phyloP scores from a whole-genome alignment of 2,113 vertebrate species.

The Tylochromis polylepis region DNA sequence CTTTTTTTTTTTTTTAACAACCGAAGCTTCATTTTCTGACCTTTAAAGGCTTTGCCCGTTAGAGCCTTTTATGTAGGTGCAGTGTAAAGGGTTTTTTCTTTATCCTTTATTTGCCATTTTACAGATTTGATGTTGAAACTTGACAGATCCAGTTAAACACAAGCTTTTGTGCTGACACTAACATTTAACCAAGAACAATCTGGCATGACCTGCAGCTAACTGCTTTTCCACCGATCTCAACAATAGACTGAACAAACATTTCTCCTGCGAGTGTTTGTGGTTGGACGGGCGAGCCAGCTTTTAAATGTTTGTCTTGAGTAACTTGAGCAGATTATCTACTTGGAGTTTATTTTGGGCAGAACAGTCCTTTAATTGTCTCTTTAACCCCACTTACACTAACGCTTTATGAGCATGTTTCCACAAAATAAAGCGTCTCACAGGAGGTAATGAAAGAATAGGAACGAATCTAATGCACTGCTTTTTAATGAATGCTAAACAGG shows the following conservation, averaged over 20 bases:
- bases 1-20: constrained; percentile 6
- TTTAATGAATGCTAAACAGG: constrained; percentile 50
- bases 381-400: constrained; percentile 45
- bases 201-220: background rate
- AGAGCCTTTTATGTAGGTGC: background rate
- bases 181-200: background rate
- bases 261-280: constrained; percentile 30
- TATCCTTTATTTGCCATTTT: constrained; percentile 1
- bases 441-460: constrained; percentile 12
- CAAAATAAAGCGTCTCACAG: constrained; percentile 42
- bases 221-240: constrained; percentile 41
- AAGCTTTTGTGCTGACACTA: background rate
- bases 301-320: constrained; percentile 38
- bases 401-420: constrained; percentile 59
- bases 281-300: constrained; percentile 6
- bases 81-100: background rate
- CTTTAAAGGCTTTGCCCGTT: constrained; percentile 47
- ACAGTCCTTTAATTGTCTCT: constrained; percentile 48
- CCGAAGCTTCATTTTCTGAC: constrained; percentile 6
- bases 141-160: constrained; percentile 35
- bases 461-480: background rate
- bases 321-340: constrained; percentile 37
- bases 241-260: constrained; percentile 24
- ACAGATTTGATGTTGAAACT: constrained; percentile 3
- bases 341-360: constrained; percentile 43